Base-by-base conservation (phyloP, 2,888 invertebrate genomes). In the Tanaodytes sp. region DNA sequence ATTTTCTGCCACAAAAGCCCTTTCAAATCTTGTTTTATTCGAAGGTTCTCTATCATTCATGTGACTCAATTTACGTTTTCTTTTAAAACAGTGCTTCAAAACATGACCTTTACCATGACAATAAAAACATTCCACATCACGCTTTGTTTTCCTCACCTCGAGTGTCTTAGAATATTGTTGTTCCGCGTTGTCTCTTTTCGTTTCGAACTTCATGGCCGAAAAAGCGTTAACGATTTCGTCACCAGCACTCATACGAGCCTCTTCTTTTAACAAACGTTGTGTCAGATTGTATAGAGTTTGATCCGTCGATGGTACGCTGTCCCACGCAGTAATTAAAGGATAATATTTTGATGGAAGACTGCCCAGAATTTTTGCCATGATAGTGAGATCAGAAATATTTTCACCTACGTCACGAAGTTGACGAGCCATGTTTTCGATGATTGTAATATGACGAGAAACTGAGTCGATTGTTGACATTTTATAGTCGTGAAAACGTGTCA, bases 301-400 rank as follows among this genome's bases (percentile, higher is more conserved):
- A 0, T 46, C 42, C 11, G 1, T 18, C 0, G 20, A 19, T 9
- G 46, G 0, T 18, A 71, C 71, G 27, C 67, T 71, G 18, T 66
- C 62, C 62, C 66, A 66, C n/a, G 65, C 66, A 3, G 57, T 65
- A 1, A 62, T 37, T 1, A 69, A 42, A 1, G 62, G 9, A 37
- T 65, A 58, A 19, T 39, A 72, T 49, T 65, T 68, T 27, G 52
- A n/a, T 12, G 65, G 68, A 14, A 72, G 45, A 11, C 52, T 59
- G 1, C 48, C 62, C 11, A 71, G 16, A 4, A 72, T 65, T 37
- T 69, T 72, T 0, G 72, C 57, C 57, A 65, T 65, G 6, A 72
- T 57, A 1, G 64, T 45, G 2, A 63, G 18, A 14, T 67, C 37
- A 1, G 67, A 70, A 5, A 69, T 27, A 1, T n/a, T 8, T 43